Conservation (phyloP, 2,113 vertebrate genomes). For the Boleophthalmus pectinirostris region DNA sequence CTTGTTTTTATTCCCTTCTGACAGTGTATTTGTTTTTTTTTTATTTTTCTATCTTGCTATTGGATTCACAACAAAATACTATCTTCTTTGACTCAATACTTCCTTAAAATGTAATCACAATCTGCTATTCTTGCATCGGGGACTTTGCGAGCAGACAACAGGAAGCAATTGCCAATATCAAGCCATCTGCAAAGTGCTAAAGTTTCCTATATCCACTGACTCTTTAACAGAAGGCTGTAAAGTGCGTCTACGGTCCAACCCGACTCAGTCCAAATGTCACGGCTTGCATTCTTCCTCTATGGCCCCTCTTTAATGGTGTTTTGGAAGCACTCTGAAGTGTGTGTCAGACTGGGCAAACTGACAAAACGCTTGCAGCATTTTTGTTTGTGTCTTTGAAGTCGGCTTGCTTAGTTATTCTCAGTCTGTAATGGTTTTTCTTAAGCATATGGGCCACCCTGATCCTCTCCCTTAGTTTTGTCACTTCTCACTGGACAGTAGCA, state of each 20-base stretch:
- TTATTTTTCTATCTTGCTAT: neutral
- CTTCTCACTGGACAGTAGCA: constrained; percentile 43
- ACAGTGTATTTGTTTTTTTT: neutral
- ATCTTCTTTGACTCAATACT: neutral
- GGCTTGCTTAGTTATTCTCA: constrained; percentile 33
- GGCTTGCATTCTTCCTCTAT: constrained; percentile 29
- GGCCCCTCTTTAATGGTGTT: constrained; percentile 41
- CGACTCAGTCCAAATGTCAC: neutral
- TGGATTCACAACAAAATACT: neutral
- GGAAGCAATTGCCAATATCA: neutral
- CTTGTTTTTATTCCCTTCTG: neutral
- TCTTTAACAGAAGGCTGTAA: constrained; percentile 7
- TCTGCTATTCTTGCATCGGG: neutral
- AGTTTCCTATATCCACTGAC: neutral
- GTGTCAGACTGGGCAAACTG: constrained; percentile 17
- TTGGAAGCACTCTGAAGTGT: constrained; percentile 28
- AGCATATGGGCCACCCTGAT: constrained; percentile 36
- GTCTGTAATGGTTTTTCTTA: constrained; percentile 44
- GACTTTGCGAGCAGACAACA: neutral
- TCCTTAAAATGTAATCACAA: neutral
- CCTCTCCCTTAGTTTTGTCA: constrained; percentile 38
- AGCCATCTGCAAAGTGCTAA: constrained; percentile 6
- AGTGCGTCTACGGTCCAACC: neutral
- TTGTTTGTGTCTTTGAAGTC: constrained; percentile 54
- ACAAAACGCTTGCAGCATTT: constrained; percentile 35